These are phyloP conservation scores for Trichomalopsis sarcophagae DNA, from an alignment of 1,140 invertebrate species.

Conservation along the genomic window DNA sequence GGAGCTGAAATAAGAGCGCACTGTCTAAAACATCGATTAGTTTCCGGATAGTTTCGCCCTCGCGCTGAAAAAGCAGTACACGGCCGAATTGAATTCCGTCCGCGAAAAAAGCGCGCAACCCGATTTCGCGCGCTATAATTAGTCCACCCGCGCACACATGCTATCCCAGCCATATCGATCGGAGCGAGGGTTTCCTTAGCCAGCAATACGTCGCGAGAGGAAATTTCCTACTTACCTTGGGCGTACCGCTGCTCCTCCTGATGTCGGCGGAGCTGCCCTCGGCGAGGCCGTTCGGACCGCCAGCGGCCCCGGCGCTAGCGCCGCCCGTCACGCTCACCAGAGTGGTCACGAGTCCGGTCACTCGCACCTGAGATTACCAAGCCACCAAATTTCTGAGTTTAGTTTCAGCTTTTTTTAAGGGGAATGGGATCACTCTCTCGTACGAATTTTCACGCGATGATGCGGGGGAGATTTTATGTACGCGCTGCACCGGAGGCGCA, in stretches of 20 bases:
- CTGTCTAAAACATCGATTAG: too few species aligned
- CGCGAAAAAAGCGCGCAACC: neutral
- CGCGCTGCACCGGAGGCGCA: too few species aligned
- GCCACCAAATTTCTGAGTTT: constrained; percentile 51
- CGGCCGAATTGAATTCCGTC: neutral
- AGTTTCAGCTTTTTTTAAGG: neutral
- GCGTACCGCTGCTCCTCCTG: constrained; percentile 65
- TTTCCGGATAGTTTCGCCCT: neutral
- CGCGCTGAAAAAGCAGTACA: neutral
- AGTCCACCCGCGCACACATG: neutral
- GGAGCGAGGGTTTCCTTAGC: neutral
- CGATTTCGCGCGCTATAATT: neutral
- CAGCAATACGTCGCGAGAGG: neutral
- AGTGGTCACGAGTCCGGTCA: constrained; percentile 84
- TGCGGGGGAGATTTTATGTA: too few species aligned
- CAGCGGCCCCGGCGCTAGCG: constrained; percentile 16
- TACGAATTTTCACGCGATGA: too few species aligned
- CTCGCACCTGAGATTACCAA: constrained; percentile 79
- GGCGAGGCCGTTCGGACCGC: constrained; percentile 1
- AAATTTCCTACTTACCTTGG: constrained; percentile 62
- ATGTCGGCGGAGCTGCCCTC: constrained; percentile 56
- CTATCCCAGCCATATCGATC: neutral
- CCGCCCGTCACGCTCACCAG: constrained; percentile 84
- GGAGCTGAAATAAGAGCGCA: neutral
- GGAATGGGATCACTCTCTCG: too few species aligned